Evolutionary conservation across 2,888 invertebrate genomes (phyloP), one percentile per base, ranked within the genome.

Genomic region (Eristalis arbustorum): DNA sequence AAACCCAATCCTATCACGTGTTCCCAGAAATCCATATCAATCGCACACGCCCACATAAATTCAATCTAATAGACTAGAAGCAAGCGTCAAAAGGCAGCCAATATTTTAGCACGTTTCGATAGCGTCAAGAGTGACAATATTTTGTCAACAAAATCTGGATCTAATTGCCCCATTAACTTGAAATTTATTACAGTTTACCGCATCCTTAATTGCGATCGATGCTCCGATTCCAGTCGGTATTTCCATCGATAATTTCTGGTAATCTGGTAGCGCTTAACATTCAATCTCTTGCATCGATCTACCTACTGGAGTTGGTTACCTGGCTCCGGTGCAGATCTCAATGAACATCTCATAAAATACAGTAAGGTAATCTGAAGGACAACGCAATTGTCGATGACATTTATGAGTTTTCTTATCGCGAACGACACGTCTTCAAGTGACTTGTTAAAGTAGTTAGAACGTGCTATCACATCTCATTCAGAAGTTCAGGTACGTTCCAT

Each of bases 291-390:
- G 10, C 18, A 57, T 67, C 31, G n/a, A 63, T 56, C 23, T 68
- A 73, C 56, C 77, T 56, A 68, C 31, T 40, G 59, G 31, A 28
- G 14, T 34, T 37, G 2, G 14, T 72, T 80, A 79, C 84, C 80
- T 49, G 49, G 71, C 79, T 11, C n/a, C 59, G 62, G 61, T 28
- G n/a, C 49, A 56, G 72, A 82, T 85, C 73, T 74, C 69, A 77
- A 64, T 77, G 71, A 78, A 61, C 76, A 82, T 74, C 82, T 77
- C 85, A 85, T 85, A 85, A 85, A 85, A 77, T 77, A 82, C 77
- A 69, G 76, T 74, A 85, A 85, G 37, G 18, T n/a, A n/a, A 64
- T 66, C 63, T 73, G 81, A 49, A 67, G 63, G 85, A 73, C 74
- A 69, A 69, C 40, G 63, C 81, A 77, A 64, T 85, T 82, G 82